phyloP scores from a whole-genome alignment of 1,140 invertebrate species.

The Chironomus striatipennis region DNA sequence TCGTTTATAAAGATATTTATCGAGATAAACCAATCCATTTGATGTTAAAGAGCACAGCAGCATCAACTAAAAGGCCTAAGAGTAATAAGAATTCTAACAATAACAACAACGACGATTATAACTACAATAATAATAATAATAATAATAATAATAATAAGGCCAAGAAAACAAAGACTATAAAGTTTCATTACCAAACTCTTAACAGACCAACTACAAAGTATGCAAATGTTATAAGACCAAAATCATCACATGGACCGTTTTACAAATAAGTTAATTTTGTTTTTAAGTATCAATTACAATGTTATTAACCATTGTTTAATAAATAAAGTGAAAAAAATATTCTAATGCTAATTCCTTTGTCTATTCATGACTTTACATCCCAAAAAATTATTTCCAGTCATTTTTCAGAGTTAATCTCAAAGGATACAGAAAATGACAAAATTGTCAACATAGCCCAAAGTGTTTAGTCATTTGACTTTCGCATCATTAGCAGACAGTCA shows the following conservation, averaged over 20 bases:
- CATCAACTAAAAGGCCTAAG: background rate
- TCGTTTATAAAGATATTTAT: conserved; percentile 10
- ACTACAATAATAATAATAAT: too few relatives aligned
- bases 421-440: too few relatives aligned
- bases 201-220: background rate
- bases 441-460: background rate
- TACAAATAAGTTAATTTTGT: background rate
- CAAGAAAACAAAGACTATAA: background rate
- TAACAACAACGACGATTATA: background rate
- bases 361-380: too few relatives aligned
- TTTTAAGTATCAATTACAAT: too few relatives aligned
- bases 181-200: background rate
- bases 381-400: too few relatives aligned
- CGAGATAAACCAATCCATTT: background rate
- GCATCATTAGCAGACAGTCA: background rate
- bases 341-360: too few relatives aligned
- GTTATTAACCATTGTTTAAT: too few relatives aligned
- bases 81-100: background rate
- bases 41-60: background rate
- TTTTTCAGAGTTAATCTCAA: too few relatives aligned
- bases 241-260: background rate
- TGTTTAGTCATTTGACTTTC: background rate
- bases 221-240: background rate
- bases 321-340: too few relatives aligned
- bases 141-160: background rate